Evolutionary conservation across 2,113 vertebrate species (phyloP), one percentile per base, ranked within the genome.

Genomic region (Sigmodon hispidus): DNA sequence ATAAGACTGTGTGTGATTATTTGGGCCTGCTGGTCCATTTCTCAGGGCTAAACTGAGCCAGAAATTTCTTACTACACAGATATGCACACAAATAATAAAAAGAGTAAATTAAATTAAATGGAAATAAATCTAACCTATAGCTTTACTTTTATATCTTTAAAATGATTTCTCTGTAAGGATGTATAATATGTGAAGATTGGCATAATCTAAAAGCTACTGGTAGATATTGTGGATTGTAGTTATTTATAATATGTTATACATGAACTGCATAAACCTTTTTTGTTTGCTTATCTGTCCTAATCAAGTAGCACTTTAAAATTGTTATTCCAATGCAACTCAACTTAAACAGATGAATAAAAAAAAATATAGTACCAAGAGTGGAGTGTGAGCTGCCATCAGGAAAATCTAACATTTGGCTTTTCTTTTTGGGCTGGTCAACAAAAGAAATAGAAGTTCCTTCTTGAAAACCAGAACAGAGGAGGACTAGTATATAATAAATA

Each of bases 231-330:
- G 11, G 22, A 72, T 65, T 86, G 7, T 26, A 48, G 7, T 22
- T 81, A 9, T 89, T 88, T 89, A 89, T 70, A 95, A 89, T 40
- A 24, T 7, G 1, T 70, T 87, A 34, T 59, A 80, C 16, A 36
- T n/a, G 9, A 1, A 52, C 61, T 45, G 26, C 12, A 40, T 45
- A 85, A 80, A 59, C 5, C 2, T 31, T 48, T 24, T 84, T 45
- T 48, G 0, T 24, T 69, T 69, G 10, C 17, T 48, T 85, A 31
- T 59, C 59, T 91, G 43, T 90, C 90, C 83, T 34, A 87, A 90
- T 75, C 17, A 67, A 75, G 11, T 94, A 40, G 94, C 87, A 81
- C 61, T 34, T 65, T 77, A 61, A 83, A 55, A n/a, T 92, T 69
- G 3, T 75, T 93, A 40, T 24, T 43, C 69, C 17, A 48, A 29